Evolutionary conservation across 2,888 invertebrate genomes (phyloP).

Genomic region (Aethes cnicana): DNA sequence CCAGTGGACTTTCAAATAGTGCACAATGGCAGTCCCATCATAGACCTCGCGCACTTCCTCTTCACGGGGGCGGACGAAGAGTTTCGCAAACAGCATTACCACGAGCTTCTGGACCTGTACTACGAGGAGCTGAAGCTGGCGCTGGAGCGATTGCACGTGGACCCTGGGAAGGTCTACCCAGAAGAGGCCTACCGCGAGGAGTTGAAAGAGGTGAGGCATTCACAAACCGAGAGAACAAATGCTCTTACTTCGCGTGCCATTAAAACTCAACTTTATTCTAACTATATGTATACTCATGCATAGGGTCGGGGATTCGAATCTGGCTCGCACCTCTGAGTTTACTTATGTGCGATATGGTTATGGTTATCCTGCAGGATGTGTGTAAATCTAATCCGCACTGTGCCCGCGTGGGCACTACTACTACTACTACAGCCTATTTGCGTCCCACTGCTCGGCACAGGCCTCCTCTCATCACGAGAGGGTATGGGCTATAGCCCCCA

Average conservation of each 20-base stretch:
- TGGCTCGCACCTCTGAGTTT: too few species aligned
- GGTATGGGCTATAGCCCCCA: too few species aligned
- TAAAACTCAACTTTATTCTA: slow-evolving; percentile 36
- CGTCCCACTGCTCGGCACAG: too few species aligned
- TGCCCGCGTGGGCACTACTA: too few species aligned
- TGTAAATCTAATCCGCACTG: too few species aligned
- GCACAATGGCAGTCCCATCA: slow-evolving; percentile 32
- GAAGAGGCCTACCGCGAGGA: slow-evolving; percentile 43
- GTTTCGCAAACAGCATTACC: slow-evolving; percentile 40
- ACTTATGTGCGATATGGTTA: too few species aligned
- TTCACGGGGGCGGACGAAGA: slow-evolving; percentile 44
- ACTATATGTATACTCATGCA: slow-evolving; percentile 28
- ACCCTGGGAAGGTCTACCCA: slow-evolving; percentile 39
- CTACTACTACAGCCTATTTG: too few species aligned
- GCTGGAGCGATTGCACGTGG: slow-evolving; percentile 36
- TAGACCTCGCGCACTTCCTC: slow-evolving; percentile 45
- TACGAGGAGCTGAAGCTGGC: slow-evolving; percentile 38
- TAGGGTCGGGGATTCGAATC: too few species aligned
- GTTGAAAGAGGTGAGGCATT: slow-evolving; percentile 37
- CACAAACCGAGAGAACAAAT: neutral
- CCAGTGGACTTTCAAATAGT: slow-evolving; percentile 44
- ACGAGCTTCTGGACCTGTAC: slow-evolving; percentile 42
- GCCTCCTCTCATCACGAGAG: too few species aligned
- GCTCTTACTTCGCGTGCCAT: slow-evolving; percentile 33
- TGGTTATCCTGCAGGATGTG: too few species aligned